Conservation (phyloP, 2,888 invertebrate species). For the Ectropis crepuscularia region DNA sequence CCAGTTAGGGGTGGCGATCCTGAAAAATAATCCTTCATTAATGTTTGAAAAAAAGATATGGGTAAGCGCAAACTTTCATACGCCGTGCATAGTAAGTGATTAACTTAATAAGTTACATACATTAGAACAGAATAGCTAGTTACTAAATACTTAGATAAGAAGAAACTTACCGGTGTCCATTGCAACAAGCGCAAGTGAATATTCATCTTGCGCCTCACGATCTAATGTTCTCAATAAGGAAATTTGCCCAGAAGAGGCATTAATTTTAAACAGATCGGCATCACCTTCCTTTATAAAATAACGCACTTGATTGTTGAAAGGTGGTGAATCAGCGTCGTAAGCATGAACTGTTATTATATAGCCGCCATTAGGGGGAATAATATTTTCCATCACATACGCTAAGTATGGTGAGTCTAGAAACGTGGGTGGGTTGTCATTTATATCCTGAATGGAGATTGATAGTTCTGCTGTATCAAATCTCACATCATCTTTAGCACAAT, state of each 20-base stretch:
- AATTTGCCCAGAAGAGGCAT: slow-evolving; percentile 96
- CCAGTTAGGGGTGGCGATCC: slow-evolving; percentile 97
- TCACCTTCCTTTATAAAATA: slow-evolving; percentile 98
- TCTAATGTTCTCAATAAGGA: slow-evolving; percentile 92
- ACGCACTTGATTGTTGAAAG: slow-evolving; percentile 94
- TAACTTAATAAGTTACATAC: not conserved
- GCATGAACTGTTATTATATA: slow-evolving; percentile 94
- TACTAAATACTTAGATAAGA: slow-evolving; percentile 13
- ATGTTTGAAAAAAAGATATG: too few relatives aligned
- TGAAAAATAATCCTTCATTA: slow-evolving; percentile 67
- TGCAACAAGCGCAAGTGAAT: slow-evolving; percentile 93
- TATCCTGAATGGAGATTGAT: slow-evolving; percentile 93
- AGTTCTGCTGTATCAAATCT: slow-evolving; percentile 92
- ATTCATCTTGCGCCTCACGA: slow-evolving; percentile 93
- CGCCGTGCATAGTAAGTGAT: too few relatives aligned
- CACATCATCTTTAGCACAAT: slow-evolving; percentile 90
- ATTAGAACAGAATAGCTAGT: not conserved
- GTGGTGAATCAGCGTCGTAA: slow-evolving; percentile 95
- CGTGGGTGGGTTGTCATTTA: slow-evolving; percentile 97
- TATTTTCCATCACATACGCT: slow-evolving; percentile 97
- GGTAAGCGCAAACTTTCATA: not conserved
- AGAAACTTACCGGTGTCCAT: slow-evolving; percentile 94
- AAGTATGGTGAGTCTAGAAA: slow-evolving; percentile 97
- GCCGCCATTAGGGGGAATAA: slow-evolving; percentile 91
- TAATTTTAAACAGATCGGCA: slow-evolving; percentile 95